Evolutionary conservation across 2,113 vertebrate species (phyloP).

Genomic region (Xiphorhynchus elegans): DNA sequence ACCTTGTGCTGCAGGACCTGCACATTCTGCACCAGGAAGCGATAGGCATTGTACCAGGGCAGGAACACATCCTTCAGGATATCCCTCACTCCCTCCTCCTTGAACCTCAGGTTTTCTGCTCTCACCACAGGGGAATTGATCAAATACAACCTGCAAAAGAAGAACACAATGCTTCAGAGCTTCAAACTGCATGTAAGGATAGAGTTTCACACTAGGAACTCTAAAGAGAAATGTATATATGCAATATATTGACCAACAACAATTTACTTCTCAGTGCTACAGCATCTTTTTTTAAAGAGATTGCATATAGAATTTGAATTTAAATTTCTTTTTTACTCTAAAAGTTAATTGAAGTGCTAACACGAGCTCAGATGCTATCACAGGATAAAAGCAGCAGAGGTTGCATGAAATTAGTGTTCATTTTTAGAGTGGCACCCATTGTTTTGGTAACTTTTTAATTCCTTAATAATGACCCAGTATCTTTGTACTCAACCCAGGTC

Average conservation of each 20-base stretch:
- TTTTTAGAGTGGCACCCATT: not conserved
- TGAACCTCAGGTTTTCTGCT: slow-evolving; percentile 96
- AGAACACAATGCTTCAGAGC: not conserved
- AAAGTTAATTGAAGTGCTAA: not conserved
- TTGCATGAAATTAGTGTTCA: not conserved
- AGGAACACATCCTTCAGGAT: slow-evolving; percentile 97
- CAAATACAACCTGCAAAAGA: slow-evolving; percentile 86
- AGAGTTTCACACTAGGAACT: not conserved
- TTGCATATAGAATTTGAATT: not conserved
- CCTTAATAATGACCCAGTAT: not conserved
- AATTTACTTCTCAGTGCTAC: not conserved
- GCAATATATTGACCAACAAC: not conserved
- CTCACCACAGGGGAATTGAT: slow-evolving; percentile 98
- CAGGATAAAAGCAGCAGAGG: not conserved
- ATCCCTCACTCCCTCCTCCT: slow-evolving; percentile 95
- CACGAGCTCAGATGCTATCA: not conserved
- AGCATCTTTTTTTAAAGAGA: not conserved
- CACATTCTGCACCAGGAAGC: slow-evolving; percentile 94
- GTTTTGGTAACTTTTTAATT: not conserved
- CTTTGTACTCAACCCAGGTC: not conserved
- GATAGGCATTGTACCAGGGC: slow-evolving; percentile 98
- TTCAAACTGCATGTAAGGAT: not conserved
- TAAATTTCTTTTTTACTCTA: not conserved
- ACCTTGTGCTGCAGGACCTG: slow-evolving; percentile 90
- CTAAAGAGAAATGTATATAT: not conserved